Percentiles rank a stretch among this genome's conserved stretches.
These are phyloP conservation scores for Argyresthia goedartella DNA, from an alignment of 2,888 invertebrate genomes.

Conservation along the genomic window DNA sequence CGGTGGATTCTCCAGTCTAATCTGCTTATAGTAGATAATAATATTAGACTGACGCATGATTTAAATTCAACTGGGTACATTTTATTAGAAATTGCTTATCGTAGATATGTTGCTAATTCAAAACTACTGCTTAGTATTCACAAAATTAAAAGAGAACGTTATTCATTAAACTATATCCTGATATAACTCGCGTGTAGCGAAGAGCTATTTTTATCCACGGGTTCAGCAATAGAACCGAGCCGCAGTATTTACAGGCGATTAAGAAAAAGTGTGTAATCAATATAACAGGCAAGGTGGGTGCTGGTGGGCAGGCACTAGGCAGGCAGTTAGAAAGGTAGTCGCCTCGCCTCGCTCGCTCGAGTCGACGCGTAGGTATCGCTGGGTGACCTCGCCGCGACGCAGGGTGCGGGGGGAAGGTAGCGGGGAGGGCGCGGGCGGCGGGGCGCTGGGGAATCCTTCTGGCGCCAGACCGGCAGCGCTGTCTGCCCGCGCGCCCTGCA, in stretches of 20 bases:
- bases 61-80: not conserved
- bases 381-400: not conserved
- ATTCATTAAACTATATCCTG: too few species aligned
- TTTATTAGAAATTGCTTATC: not conserved
- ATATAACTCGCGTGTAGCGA: not conserved
- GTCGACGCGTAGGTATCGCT: not conserved
- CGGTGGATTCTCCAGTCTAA: not conserved
- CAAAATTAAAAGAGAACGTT: not conserved
- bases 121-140: not conserved
- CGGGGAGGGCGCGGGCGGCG: slow-evolving; percentile 34
- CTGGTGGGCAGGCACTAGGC: slow-evolving; percentile 2
- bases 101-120: not conserved
- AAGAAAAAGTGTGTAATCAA: slow-evolving; percentile 2
- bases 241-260: not conserved
- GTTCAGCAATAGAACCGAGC: too few species aligned
- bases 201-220: too few species aligned
- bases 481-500: slow-evolving; percentile 56
- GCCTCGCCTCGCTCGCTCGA: not conserved
- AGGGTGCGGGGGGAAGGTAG: slow-evolving; percentile 11
- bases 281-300: not conserved
- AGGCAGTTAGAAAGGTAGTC: slow-evolving; percentile 1
- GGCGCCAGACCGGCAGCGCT: slow-evolving; percentile 69
- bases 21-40: not conserved
- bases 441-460: slow-evolving; percentile 71
- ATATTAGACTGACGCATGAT: not conserved